Evolutionary conservation across 2,113 vertebrate species (phyloP), one percentile per base, ranked within the genome.

Genomic region (Psittacula cyanocephala): DNA sequence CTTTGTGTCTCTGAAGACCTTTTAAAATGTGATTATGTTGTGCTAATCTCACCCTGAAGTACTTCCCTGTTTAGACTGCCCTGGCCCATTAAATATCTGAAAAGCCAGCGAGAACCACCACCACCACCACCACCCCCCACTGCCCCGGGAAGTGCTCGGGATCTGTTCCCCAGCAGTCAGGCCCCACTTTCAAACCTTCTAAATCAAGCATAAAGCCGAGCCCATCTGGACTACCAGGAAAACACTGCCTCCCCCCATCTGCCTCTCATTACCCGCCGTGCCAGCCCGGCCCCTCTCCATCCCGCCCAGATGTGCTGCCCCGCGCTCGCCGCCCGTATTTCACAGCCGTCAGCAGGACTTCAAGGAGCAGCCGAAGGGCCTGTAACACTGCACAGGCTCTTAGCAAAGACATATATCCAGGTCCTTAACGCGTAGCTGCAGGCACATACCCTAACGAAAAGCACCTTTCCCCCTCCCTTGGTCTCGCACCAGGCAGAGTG

Each of bases 21-120:
- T 96, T 96, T 95, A 96, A 94, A 86, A 96, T 88, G 92, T 93
- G 95, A 95, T 97, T 97, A 96, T 96, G 95, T 96, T 96, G 95
- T 96, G 93, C 92, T 96, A 94, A 96, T 97, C 96, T 96, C 82
- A 81, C 83, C 81, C 77, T 37, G 25, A 83, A 94, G 90, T 93
- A 94, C 96, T 94, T 93, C 95, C 86, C 88, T 93, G 88, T 93
- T 96, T 93, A 90, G 93, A 86, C 88, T 96, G 88, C 0, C 1
- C 80, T 62, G 86, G 90, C 83, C 92, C 96, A 93, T 96, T 96
- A 95, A 96, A 95, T 95, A 96, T 24, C 65, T 65, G 77, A 90
- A 86, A 93, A 92, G 49, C 69, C 68, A 88, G 62, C 0, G 1
- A 91, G 82, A 69, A 37, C 37, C 37, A 37, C 37, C 81, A 86